Evolutionary conservation across 2,113 vertebrate species (phyloP).

Genomic region (Euleptes europaea): DNA sequence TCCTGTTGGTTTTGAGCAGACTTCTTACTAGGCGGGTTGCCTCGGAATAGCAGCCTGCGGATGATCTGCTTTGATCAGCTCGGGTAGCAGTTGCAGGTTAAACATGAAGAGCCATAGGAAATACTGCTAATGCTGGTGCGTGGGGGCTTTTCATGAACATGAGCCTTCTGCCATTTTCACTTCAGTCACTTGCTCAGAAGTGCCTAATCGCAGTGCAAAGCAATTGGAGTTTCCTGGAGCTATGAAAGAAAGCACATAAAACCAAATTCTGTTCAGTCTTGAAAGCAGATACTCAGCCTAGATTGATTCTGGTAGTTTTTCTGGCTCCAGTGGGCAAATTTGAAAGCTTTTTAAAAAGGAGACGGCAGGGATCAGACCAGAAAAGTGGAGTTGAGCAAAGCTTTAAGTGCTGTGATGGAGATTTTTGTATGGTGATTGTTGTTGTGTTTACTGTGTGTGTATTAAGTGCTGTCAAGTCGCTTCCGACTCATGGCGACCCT

Average conservation of each 20-base stretch:
- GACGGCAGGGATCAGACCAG: not conserved
- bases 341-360: constrained; percentile 1
- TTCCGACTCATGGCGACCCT: too few relatives aligned
- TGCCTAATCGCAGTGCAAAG: not conserved
- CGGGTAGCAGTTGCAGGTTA: not conserved
- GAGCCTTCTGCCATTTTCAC: not conserved
- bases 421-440: constrained; percentile 8
- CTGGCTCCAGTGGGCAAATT: constrained; percentile 11
- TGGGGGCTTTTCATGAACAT: not conserved
- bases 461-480: too few relatives aligned
- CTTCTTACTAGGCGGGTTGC: not conserved
- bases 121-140: fast-evolving
- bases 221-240: not conserved
- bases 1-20: not conserved
- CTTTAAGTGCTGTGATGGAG: not conserved
- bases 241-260: fast-evolving
- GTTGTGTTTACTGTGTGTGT: constrained; percentile 52
- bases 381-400: not conserved
- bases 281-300: fast-evolving
- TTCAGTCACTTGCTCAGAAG: fast-evolving
- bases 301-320: not conserved
- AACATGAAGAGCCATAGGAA: fast-evolving
- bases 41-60: too few relatives aligned
- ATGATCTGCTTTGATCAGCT: not conserved
- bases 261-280: not conserved